Evolutionary conservation across 2,888 invertebrate genomes (phyloP), one percentile per base, ranked within the genome.

Genomic region (Phengaris arion): DNA sequence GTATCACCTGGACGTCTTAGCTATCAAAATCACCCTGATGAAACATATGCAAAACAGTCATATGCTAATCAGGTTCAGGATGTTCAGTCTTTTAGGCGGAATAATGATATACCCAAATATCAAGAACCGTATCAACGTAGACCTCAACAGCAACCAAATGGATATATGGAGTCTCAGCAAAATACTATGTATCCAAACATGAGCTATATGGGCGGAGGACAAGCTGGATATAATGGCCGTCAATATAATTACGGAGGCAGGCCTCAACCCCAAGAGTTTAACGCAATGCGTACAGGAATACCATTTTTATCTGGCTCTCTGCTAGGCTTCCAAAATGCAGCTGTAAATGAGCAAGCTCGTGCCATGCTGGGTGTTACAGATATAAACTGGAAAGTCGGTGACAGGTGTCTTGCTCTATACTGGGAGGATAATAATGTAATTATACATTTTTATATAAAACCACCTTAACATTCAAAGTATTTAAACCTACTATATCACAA

Each of bases 371-470:
- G 93, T n/a, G 93, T 90, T 80, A 94, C 94, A 0, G 92, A 93
- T 72, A 88, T 92, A 86, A 94, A 94, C 80, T 97, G 97, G 97
- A 96, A 96, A 84, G 91, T 95, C 74, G 98, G 97, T 12, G 98
- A 98, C 85, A 95, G 96, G 77, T 98, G 98, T 85, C 94, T 98
- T 89, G 98, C 98, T 8, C 97, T 97, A 84, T 98, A 98, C 89
- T 98, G 98, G 98, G 98, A 98, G 87, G 98, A 98, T 90, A 96
- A 97, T 83, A 96, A 96, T 92, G 98, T 97, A 86, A 94, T 94
- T 84, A 22, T 22, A 6, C 35, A 10, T 59, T 69, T 74, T 68
- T 72, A 68, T 48, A 70, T 52, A 74, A 76, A 10, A 59, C 4
- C 15, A 9, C 22, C 9, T 59, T 59, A 22, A 22, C 22, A 22